These are phyloP conservation scores for Mactromeris polynyma DNA, from an alignment of 2,888 invertebrate species.

Conservation along the genomic window DNA sequence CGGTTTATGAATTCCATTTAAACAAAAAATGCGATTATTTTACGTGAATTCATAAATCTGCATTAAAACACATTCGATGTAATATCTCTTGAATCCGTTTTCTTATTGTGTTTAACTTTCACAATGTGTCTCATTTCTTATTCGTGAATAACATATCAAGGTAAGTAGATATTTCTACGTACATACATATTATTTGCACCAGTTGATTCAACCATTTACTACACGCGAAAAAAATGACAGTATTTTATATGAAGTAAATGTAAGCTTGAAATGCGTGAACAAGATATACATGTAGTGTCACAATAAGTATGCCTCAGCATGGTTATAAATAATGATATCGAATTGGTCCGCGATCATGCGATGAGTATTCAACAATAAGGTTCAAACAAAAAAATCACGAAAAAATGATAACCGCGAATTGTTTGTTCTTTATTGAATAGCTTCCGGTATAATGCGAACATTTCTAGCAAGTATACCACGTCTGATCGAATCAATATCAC, in stretches of 20 bases:
- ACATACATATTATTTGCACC: neutral
- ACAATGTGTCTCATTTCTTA: slow-evolving; percentile 1
- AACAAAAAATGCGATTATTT: too few species aligned
- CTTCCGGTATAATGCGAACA: neutral
- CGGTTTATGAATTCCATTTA: too few species aligned
- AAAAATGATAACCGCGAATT: neutral
- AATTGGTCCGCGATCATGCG: neutral
- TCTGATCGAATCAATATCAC: neutral
- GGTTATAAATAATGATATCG: too few species aligned
- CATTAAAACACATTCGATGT: neutral
- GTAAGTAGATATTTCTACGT: neutral
- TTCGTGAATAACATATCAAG: neutral
- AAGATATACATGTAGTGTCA: neutral
- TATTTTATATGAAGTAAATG: neutral
- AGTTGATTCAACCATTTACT: neutral
- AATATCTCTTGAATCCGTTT: neutral
- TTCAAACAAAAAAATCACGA: neutral
- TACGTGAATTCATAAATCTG: neutral
- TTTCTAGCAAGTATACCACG: neutral
- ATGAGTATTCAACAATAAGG: neutral
- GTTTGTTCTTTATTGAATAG: neutral
- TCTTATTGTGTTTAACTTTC: neutral
- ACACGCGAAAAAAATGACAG: neutral
- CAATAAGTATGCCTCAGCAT: neutral
- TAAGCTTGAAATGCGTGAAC: too few species aligned